Conservation (phyloP, 2,888 invertebrate species). For the Xanthorhoe spadicearia region DNA sequence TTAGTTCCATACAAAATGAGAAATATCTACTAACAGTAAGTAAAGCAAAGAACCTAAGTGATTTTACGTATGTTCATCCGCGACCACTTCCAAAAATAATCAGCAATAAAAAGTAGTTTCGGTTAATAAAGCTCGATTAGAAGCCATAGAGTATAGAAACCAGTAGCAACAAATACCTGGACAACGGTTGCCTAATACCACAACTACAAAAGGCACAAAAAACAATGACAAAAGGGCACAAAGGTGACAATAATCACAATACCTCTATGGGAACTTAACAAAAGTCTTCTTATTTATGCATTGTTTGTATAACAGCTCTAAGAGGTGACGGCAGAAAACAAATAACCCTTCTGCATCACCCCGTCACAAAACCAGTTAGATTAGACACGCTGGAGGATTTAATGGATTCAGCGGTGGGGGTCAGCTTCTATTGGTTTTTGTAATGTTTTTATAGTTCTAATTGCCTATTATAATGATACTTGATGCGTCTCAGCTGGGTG, state of each 20-base stretch:
- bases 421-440: conserved; percentile 41
- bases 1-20: too few relatives aligned
- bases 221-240: conserved; percentile 70
- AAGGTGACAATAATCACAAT: conserved; percentile 79
- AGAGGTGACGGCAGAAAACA: conserved; percentile 80
- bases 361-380: conserved; percentile 58
- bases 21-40: too few relatives aligned
- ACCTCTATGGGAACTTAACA: conserved; percentile 72
- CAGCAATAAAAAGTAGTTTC: too few relatives aligned
- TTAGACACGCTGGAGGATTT: conserved; percentile 39
- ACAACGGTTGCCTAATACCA: conserved; percentile 63
- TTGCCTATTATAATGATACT: conserved; percentile 83
- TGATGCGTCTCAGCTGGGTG: conserved; percentile 61
- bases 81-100: too few relatives aligned
- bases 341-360: conserved; percentile 73
- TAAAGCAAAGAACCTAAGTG: too few relatives aligned
- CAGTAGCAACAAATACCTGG: conserved; percentile 52
- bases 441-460: conserved; percentile 72
- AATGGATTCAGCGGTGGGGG: conserved; percentile 18
- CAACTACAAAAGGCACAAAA: conserved; percentile 56
- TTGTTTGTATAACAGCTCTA: conserved; percentile 79
- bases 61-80: too few relatives aligned
- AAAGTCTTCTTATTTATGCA: conserved; percentile 75
- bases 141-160: conserved; percentile 2
- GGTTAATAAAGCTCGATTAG: too few relatives aligned